Base-by-base conservation (phyloP, 2,113 vertebrate species). In the Corythornis cristatus region DNA sequence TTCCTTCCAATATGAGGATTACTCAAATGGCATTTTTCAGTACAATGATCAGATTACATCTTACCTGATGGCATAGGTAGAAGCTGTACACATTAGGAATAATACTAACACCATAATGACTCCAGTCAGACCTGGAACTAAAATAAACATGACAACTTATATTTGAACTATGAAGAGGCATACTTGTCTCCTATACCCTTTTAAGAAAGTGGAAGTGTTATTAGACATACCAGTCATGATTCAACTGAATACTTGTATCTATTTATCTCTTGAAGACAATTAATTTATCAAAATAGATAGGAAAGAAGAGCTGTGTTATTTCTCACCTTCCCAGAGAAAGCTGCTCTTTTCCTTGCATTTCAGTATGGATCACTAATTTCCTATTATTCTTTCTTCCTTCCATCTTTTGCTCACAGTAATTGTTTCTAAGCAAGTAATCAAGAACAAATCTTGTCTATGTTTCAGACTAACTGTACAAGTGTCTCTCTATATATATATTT, bases 71-170 rank as follows among this genome's bases (percentile, higher is more conserved):
- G 98, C 98, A 85, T 98, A 98, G 0, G 99, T 99, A 29, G 99
- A 99, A 35, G 99, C 99, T 7, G 98, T 99, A 78, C 98, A 98
- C 99, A 99, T 99, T 23, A 99, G 97, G 93, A 99, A 99, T 40
- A 99, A 97, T 64, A 99, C 98, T 73, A 99, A 91, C 37, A 99
- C 99, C 99, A 99, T 97, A 77, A 99, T 94, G 78, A 99, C 94
- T 2, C 99, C 99, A 6, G 99, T 99, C 86, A 99, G 93, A 77
- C 99, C 99, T 71, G 99, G 99, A 96, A 99, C 99, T 99, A 70
- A 91, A 95, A 78, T 4, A 46, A 42, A 89, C 73, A 72, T 20
- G 22, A 29, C 25, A 73, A 89, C 11, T 83, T 66, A 25, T 15
- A 93, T 58, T 58, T 81, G 70, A 53, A 61, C 8, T 72, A 50